Base-by-base conservation (phyloP, 2,113 vertebrate genomes). In the Melanotaenia duboulayi region DNA sequence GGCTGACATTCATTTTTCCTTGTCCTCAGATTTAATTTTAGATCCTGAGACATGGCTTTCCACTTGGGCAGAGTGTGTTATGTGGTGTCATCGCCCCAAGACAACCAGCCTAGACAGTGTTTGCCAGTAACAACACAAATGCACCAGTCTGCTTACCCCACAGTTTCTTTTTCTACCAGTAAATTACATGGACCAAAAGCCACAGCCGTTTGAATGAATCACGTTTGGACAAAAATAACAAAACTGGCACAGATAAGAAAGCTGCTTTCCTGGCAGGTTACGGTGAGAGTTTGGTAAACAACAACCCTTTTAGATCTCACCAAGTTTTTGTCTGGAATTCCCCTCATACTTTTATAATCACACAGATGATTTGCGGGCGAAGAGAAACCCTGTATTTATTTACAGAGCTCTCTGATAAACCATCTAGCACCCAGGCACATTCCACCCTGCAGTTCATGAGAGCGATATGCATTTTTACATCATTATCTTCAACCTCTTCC, bases 121-220 rank as follows among this genome's bases (percentile, higher is more conserved):
- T 54, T 85, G 76, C 88, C 90, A 90, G 66, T 28, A 90, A 87
- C 74, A 91, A 88, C 89, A 89, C 60, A 78, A 80, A 78, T 57
- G 3, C 35, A 79, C 71, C 71, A 64, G 65, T 59, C n/a, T 70
- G 67, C 66, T 72, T 57, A 62, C 62, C 63, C 69, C 58, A 52
- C 59, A 70, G 70, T 72, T 70, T 81, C 71, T 78, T 78, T 83
- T 86, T 78, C 77, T 59, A 76, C 77, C 76, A 82, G 76, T 74
- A 88, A 90, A 92, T 91, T 85, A 87, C 78, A 91, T 59, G 60
- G 78, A 71, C 65, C 24, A 2, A 66, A 83, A 61, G 74, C 88
- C 78, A 24, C 86, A 87, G 51, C 23, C 68, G 63, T 89, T 70
- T 82, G 76, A 86, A 48, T 80, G 74, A 88, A 85, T 88, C 86